These are phyloP conservation scores for Anastrepha ludens DNA, from an alignment of 1,140 invertebrate species.

Conservation along the genomic window DNA sequence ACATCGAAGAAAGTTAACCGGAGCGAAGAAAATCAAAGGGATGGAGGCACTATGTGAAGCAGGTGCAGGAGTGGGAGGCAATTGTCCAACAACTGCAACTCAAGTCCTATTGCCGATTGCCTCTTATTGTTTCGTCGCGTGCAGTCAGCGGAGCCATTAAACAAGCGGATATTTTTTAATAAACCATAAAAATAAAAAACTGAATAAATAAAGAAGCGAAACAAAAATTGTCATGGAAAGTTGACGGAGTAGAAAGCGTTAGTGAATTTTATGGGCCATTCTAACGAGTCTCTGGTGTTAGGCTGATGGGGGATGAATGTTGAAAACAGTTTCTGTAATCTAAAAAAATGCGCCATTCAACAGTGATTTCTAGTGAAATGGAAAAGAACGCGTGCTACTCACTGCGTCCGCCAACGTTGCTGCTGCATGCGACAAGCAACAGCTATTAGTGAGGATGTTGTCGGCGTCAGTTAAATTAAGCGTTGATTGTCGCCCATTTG, in stretches of 20 bases:
- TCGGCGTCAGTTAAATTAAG: slow-evolving; percentile 34
- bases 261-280: slow-evolving; percentile 24
- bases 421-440: not conserved
- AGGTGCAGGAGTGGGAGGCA: not conserved
- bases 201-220: not conserved
- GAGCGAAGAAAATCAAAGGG: not conserved
- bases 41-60: not conserved
- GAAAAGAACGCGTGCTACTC: slow-evolving; percentile 5
- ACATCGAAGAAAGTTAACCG: not conserved
- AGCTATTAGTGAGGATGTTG: not conserved
- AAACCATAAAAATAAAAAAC: slow-evolving; percentile 50
- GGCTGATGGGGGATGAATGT: slow-evolving; percentile 17
- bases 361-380: slow-evolving; percentile 31
- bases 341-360: slow-evolving; percentile 7
- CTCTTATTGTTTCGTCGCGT: not conserved
- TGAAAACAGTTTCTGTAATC: not conserved
- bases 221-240: not conserved
- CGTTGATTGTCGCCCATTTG: slow-evolving; percentile 34
- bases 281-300: not conserved
- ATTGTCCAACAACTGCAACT: not conserved
- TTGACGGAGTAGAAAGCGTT: not conserved
- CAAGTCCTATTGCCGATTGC: not conserved
- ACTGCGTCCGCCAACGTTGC: not conserved
- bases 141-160: not conserved
- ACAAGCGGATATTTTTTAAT: slow-evolving; percentile 48